These are phyloP conservation scores for Thamnaconus septentrionalis DNA, from an alignment of 2,113 vertebrate genomes.

Conservation along the genomic window DNA sequence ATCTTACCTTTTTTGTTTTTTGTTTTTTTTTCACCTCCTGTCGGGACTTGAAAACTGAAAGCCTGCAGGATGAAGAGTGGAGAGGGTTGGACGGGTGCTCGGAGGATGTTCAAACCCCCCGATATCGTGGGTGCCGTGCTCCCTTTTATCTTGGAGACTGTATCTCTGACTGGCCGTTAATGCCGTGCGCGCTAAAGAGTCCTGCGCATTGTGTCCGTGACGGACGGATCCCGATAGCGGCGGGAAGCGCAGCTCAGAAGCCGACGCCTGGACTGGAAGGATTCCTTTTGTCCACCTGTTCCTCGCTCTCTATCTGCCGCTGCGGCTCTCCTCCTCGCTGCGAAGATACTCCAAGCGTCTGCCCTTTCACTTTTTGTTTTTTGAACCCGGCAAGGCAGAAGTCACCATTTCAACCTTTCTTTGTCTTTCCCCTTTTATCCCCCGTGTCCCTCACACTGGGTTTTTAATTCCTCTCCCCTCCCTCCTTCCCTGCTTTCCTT, in stretches of 20 bases:
- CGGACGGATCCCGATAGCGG: slow-evolving; percentile 55
- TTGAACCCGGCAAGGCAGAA: slow-evolving; percentile 17
- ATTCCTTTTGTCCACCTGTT: slow-evolving; percentile 59
- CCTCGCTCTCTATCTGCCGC: slow-evolving; percentile 43
- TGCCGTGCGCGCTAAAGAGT: slow-evolving; percentile 37
- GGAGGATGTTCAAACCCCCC: slow-evolving; percentile 23
- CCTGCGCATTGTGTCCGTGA: slow-evolving; percentile 57
- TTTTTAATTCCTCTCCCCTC: not conserved
- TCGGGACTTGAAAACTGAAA: slow-evolving; percentile 19
- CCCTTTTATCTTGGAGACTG: slow-evolving; percentile 33
- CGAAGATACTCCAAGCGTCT: slow-evolving; percentile 22
- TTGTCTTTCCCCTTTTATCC: slow-evolving; percentile 9
- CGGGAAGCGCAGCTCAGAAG: slow-evolving; percentile 27
- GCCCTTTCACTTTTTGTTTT: slow-evolving; percentile 50
- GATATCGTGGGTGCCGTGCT: too few relatives aligned
- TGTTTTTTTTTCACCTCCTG: slow-evolving; percentile 1
- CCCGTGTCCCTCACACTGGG: not conserved
- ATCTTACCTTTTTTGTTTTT: slow-evolving; percentile 7
- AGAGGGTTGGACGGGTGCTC: slow-evolving; percentile 6
- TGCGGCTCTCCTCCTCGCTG: slow-evolving; percentile 12
- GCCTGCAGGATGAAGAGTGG: slow-evolving; percentile 1
- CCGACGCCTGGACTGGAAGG: slow-evolving; percentile 47
- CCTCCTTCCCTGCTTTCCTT: not conserved
- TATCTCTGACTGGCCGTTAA: slow-evolving; percentile 47
- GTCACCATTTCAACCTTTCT: slow-evolving; percentile 23